These are phyloP conservation scores for Pterostichus madidus DNA, from an alignment of 2,888 invertebrate genomes.

Conservation along the genomic window DNA sequence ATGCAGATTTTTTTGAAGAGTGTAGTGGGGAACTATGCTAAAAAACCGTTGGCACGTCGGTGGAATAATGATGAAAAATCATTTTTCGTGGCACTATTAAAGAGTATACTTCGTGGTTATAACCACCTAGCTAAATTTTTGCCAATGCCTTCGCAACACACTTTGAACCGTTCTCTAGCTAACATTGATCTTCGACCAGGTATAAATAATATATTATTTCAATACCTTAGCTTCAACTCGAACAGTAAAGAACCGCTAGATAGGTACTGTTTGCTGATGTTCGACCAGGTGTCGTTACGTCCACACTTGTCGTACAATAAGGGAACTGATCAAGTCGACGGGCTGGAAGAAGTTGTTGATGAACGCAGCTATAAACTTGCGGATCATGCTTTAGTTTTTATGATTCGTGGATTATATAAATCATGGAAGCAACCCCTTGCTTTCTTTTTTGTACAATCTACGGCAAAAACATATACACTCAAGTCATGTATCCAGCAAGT, in stretches of 20 bases:
- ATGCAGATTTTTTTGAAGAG: not conserved
- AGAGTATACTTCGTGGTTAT: not conserved
- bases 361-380: not conserved
- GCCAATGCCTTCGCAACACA: not conserved
- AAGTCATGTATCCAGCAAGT: slow-evolving; percentile 35
- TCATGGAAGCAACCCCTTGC: slow-evolving; percentile 56
- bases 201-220: slow-evolving; percentile 20
- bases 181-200: slow-evolving; percentile 8
- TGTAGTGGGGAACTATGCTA: not conserved
- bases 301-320: too few relatives aligned
- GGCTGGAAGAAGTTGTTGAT: not conserved
- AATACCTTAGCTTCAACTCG: not conserved
- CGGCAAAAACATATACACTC: slow-evolving; percentile 22
- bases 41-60: not conserved
- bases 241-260: slow-evolving; percentile 6
- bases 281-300: slow-evolving; percentile 27
- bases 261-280: slow-evolving; percentile 1
- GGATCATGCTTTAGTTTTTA: slow-evolving; percentile 57
- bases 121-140: slow-evolving; percentile 1
- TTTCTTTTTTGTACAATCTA: not conserved
- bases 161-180: slow-evolving; percentile 6
- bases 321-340: not conserved
- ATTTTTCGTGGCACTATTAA: not conserved
- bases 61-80: not conserved
- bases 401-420: slow-evolving; percentile 44